phyloP scores from a whole-genome alignment of 2,113 vertebrate species.

The Ginglymostoma cirratum region DNA sequence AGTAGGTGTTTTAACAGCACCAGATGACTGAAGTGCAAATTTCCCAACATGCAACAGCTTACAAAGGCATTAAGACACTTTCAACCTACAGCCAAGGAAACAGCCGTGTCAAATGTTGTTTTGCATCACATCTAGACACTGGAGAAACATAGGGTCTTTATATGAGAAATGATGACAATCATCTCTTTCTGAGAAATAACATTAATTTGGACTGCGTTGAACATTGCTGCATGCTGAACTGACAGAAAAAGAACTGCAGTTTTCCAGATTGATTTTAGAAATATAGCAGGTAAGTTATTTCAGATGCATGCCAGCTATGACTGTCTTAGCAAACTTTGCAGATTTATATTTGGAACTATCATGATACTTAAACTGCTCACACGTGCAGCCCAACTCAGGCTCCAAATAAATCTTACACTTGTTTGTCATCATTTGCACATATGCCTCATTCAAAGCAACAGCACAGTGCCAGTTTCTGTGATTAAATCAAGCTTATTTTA shows the following conservation, averaged over 20 bases:
- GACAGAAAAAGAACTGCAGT: background rate
- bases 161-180: constrained; percentile 71
- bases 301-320: background rate
- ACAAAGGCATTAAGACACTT: constrained; percentile 66
- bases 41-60: constrained; percentile 77
- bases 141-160: constrained; percentile 58
- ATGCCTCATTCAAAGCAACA: constrained; percentile 82
- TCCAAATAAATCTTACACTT: constrained; percentile 50
- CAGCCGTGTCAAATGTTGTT: constrained; percentile 62
- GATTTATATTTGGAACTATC: constrained; percentile 36
- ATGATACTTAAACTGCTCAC: background rate
- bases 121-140: constrained; percentile 63
- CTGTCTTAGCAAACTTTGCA: constrained; percentile 16
- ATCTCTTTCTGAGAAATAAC: background rate
- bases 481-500: constrained; percentile 28
- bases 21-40: constrained; percentile 71
- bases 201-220: constrained; percentile 12
- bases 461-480: constrained; percentile 55
- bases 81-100: constrained; percentile 70
- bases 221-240: background rate
- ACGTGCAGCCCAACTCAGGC: constrained; percentile 56
- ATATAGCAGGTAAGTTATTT: constrained; percentile 16
- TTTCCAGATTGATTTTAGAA: background rate
- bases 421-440: constrained; percentile 71
- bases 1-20: constrained; percentile 67